Conservation (phyloP, 2,797 vertebrate species). For the Gila robusta region DNA sequence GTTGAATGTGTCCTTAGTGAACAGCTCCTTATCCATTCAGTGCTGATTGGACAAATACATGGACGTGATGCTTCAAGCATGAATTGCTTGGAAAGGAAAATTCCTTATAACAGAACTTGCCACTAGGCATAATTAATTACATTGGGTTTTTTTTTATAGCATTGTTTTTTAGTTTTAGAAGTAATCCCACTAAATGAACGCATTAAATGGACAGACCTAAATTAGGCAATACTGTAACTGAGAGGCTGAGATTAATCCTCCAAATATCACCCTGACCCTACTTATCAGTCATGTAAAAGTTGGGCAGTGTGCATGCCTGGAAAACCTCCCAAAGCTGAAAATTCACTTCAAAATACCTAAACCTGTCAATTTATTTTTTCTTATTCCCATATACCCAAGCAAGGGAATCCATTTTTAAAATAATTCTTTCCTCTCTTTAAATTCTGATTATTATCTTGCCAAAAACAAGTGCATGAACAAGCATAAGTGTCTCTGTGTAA, state of each 20-base stretch:
- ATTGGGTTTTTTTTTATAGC: background rate
- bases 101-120: background rate
- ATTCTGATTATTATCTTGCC: constrained; percentile 28
- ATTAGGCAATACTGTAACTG: background rate
- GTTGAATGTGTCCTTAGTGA: background rate
- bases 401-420: background rate
- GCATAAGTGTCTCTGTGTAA: background rate
- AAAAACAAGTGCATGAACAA: constrained; percentile 22
- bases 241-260: background rate
- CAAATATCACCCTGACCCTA: background rate
- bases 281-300: background rate
- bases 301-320: constrained; percentile 1
- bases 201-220: background rate
- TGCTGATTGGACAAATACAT: background rate
- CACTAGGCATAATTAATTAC: background rate
- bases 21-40: background rate
- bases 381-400: background rate
- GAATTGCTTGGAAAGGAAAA: background rate
- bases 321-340: background rate
- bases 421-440: background rate
- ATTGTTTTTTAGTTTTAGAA: background rate
- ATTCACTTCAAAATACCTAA: background rate
- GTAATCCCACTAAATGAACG: background rate
- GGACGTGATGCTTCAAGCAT: background rate
- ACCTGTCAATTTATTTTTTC: background rate